Conservation (phyloP, 2,113 vertebrate genomes). For the Abramis brama region DNA sequence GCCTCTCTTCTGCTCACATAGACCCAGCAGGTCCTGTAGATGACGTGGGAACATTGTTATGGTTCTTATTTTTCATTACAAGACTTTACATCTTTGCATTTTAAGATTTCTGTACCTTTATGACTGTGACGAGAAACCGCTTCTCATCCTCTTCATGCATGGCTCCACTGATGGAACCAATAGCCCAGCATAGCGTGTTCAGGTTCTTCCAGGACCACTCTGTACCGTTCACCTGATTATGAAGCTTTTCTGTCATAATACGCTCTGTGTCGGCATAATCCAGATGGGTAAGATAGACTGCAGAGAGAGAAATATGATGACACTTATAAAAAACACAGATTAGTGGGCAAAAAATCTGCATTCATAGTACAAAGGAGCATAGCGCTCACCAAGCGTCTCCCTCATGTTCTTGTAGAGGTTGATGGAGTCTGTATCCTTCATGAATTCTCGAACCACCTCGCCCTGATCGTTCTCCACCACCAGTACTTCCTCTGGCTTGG, state of each 20-base stretch:
- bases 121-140: conserved; percentile 97
- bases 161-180: conserved; percentile 97
- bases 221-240: conserved; percentile 97
- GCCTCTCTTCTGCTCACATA: conserved; percentile 98
- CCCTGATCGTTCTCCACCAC: conserved; percentile 99
- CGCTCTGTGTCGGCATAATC: conserved; percentile 97
- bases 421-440: conserved; percentile 99
- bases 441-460: conserved; percentile 97
- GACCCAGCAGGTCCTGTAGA: conserved; percentile 90
- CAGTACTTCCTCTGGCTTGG: conserved; percentile 96
- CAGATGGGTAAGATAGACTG: conserved; percentile 97
- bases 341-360: background rate
- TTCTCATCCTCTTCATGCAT: conserved; percentile 99
- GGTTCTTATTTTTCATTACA: background rate
- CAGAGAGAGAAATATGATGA: conserved; percentile 34
- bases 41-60: conserved; percentile 6
- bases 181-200: conserved; percentile 97
- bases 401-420: conserved; percentile 99
- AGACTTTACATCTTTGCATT: background rate
- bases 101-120: conserved; percentile 83
- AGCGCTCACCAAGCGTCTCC: conserved; percentile 90
- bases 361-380: background rate
- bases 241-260: conserved; percentile 99
- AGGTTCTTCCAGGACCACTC: conserved; percentile 99
- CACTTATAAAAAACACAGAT: background rate